Evolutionary conservation across 2,797 vertebrate species (phyloP), one percentile per base, ranked within the genome.

Genomic region (Gymnothorax reevesii): DNA sequence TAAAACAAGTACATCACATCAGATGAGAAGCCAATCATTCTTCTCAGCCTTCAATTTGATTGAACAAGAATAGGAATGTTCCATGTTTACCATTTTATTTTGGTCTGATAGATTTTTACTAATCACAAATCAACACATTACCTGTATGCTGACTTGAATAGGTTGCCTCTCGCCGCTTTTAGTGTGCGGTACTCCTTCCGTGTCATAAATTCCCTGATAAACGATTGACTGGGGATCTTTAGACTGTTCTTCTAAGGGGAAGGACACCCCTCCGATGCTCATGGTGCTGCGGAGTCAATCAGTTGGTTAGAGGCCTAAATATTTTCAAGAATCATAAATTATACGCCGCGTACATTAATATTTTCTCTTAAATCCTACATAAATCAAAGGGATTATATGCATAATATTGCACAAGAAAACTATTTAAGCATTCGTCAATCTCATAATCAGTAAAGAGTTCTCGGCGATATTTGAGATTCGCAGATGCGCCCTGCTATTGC

Each of bases 111-210:
- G 7, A 69, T 69, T 8, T n/a, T n/a, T n/a, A n/a, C 25, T n/a
- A n/a, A 8, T n/a, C 9, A 69, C 25, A 59, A 4, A 59, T 13
- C 25, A n/a, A 25, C 10, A n/a, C 49, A 71, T 4, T 95, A 98
- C 98, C 97, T 98, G 95, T 89, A 99, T 97, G 91, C 92, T 97
- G 92, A 99, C 97, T 92, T 99, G 98, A 88, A 99, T 97, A 2
- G 97, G 97, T 55, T 99, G 98, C 84, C 98, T 97, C 89, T 99
- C 98, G 88, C 98, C 98, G 0, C 97, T 99, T 93, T 99, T 99
- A 88, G 98, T 99, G 86, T 98, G 98, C 8, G 95, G 87, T 87
- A 99, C 97, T 1, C 98, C 98, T 93, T 99, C 98, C 0, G 98
- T 98, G 91, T 98, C 95, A 0, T 99, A 99, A 87, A 92, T 95